Evolutionary conservation across 2,113 vertebrate species (phyloP).

Genomic region (Cebus imitator): DNA sequence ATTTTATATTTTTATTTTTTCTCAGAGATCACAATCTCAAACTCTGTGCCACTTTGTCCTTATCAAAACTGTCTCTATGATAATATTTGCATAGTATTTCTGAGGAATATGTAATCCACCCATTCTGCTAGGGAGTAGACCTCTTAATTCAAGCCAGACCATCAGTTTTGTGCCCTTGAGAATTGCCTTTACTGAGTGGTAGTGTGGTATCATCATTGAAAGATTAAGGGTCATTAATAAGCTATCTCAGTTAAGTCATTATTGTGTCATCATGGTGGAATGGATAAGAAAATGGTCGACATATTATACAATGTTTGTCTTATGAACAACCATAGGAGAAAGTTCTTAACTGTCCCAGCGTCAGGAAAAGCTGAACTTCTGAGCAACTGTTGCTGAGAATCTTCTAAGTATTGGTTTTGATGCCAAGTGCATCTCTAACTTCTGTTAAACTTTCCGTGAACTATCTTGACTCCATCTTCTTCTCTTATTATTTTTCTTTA

Average conservation of each 20-base stretch:
- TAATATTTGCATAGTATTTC: neutral
- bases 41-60: neutral
- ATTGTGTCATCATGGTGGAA: neutral
- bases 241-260: neutral
- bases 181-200: neutral
- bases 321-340: neutral
- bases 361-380: neutral
- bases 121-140: neutral
- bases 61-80: neutral
- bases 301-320: neutral
- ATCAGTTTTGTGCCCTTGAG: neutral
- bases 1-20: neutral
- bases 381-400: neutral
- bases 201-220: neutral
- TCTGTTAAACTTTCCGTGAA: neutral
- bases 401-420: neutral
- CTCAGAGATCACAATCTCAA: neutral
- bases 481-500: neutral
- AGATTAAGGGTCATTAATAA: neutral
- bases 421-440: neutral
- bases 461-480: neutral
- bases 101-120: neutral
- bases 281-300: neutral
- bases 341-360: neutral
- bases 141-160: neutral